phyloP scores from a whole-genome alignment of 2,797 vertebrate species.

The Emydoidea blandingii region DNA sequence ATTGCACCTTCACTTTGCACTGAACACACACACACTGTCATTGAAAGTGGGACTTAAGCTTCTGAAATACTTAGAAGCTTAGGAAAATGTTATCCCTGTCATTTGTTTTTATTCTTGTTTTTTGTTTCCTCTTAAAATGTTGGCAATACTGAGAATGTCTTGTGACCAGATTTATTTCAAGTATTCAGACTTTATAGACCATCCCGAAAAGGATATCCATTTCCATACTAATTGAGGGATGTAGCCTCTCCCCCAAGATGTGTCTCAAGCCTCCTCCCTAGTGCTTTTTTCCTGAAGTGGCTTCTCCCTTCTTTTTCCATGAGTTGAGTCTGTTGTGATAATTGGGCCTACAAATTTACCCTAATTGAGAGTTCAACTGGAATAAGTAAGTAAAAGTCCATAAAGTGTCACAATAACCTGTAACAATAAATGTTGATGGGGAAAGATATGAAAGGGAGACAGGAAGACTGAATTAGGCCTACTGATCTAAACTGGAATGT shows the following conservation, averaged over 20 bases:
- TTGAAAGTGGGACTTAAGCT: neutral
- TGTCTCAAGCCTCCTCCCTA: neutral
- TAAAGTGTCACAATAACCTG: neutral
- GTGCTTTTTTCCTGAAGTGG: neutral
- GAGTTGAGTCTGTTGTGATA: neutral
- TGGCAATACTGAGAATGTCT: neutral
- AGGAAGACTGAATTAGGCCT: neutral
- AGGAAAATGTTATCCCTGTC: neutral
- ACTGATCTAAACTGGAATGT: neutral
- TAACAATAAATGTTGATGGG: neutral
- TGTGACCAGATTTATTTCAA: neutral
- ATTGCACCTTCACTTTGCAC: neutral
- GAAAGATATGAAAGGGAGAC: neutral
- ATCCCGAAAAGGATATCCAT: neutral
- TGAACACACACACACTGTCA: neutral
- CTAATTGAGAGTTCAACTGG: neutral
- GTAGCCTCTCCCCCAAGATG: neutral
- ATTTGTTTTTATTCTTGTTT: neutral
- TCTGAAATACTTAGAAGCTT: neutral
- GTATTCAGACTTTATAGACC: neutral
- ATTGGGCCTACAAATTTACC: neutral
- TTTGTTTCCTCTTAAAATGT: neutral
- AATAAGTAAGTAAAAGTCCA: neutral
- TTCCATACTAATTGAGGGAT: neutral
- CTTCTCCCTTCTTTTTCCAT: neutral